Conservation (phyloP, 2,888 invertebrate genomes). For the Ctenicera cuprea region DNA sequence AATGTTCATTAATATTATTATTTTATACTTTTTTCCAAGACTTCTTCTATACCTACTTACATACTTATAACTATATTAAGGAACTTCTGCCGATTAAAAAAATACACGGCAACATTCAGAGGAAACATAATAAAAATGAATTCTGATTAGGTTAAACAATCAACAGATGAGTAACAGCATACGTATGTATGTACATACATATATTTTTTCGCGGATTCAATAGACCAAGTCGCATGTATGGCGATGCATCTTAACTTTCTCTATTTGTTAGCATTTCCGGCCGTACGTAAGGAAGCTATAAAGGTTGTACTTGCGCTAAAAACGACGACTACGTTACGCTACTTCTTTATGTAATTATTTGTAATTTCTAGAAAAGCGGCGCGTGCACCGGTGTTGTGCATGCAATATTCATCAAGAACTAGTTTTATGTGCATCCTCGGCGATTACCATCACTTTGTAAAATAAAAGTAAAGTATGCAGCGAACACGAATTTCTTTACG, state of each 20-base stretch:
- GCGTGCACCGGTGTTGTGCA: slow-evolving; percentile 36
- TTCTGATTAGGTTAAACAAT: slow-evolving; percentile 20
- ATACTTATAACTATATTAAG: too few relatives aligned
- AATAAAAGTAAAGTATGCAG: slow-evolving; percentile 11
- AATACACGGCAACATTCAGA: too few relatives aligned
- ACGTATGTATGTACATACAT: not conserved
- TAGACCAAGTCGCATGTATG: slow-evolving; percentile 33
- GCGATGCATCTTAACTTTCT: slow-evolving; percentile 40
- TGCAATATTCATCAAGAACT: slow-evolving; percentile 43
- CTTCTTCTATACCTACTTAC: too few relatives aligned
- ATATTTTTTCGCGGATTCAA: slow-evolving; percentile 33
- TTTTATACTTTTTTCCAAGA: too few relatives aligned
- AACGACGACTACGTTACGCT: slow-evolving; percentile 31
- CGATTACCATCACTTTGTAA: slow-evolving; percentile 35
- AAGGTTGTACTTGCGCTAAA: slow-evolving; percentile 23
- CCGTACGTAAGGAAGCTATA: slow-evolving; percentile 28
- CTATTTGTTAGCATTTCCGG: slow-evolving; percentile 25
- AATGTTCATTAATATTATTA: too few relatives aligned
- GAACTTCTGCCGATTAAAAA: too few relatives aligned
- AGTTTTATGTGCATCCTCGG: slow-evolving; percentile 35
- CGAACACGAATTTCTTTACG: slow-evolving; percentile 9
- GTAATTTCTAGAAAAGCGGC: slow-evolving; percentile 46
- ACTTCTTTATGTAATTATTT: slow-evolving; percentile 40
- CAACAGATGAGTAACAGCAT: slow-evolving; percentile 8
- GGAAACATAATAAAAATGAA: too few relatives aligned